Percentiles rank a stretch among this genome's conserved stretches.
These are phyloP conservation scores for Tricholauxania praeusta DNA, from an alignment of 2,888 invertebrate genomes.

Conservation along the genomic window DNA sequence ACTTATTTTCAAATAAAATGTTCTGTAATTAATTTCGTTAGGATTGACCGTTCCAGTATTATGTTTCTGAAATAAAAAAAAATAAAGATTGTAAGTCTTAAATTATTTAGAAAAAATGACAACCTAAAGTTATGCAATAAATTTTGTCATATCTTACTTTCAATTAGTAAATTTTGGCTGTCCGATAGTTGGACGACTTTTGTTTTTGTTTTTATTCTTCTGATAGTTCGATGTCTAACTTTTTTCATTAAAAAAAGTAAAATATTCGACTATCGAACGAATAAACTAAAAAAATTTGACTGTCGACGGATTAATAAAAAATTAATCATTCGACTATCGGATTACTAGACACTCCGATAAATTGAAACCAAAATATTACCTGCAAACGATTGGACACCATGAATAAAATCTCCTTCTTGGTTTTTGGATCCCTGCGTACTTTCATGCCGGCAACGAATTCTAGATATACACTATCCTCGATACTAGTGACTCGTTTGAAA, in stretches of 20 bases:
- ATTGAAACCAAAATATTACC: constrained; percentile 65
- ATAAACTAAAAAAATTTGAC: too few relatives aligned
- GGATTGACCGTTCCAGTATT: constrained; percentile 74
- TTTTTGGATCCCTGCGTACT: constrained; percentile 70
- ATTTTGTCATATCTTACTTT: too few relatives aligned
- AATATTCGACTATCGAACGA: too few relatives aligned
- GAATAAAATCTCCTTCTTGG: constrained; percentile 75
- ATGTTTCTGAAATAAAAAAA: constrained; percentile 67
- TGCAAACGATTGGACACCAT: constrained; percentile 69
- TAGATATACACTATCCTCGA: constrained; percentile 70
- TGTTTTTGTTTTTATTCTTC: too few relatives aligned
- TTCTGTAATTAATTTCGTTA: constrained; percentile 56
- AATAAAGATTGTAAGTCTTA: too few relatives aligned
- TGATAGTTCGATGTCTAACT: too few relatives aligned
- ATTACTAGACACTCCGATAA: too few relatives aligned
- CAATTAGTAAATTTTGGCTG: too few relatives aligned
- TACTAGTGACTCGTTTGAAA: constrained; percentile 70
- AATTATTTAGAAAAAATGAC: too few relatives aligned
- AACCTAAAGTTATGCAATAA: too few relatives aligned
- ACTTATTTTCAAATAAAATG: constrained; percentile 71
- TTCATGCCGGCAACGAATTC: constrained; percentile 82
- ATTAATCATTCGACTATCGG: constrained; percentile 46
- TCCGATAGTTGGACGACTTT: too few relatives aligned
- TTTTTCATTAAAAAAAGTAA: too few relatives aligned
- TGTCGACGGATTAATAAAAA: constrained; percentile 45